Percentiles rank a stretch among this genome's conserved stretches.
phyloP scores from a whole-genome alignment of 2,888 invertebrate species.

The Cabera pusaria region DNA sequence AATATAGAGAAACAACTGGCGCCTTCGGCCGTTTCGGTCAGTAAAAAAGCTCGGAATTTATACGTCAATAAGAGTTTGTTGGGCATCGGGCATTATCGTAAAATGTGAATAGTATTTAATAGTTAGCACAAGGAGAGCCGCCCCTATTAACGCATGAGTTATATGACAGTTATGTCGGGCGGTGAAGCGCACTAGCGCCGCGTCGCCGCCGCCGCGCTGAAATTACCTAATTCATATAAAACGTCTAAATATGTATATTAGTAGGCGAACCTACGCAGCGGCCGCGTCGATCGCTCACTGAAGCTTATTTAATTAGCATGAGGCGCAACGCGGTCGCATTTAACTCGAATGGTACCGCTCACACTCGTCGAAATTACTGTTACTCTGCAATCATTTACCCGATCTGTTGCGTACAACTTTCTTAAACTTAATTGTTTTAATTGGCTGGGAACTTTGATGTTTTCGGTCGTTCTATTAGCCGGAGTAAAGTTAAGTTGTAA shows the following conservation, averaged over 20 bases:
- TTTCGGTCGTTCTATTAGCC: slow-evolving; percentile 14
- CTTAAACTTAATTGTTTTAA: slow-evolving; percentile 32
- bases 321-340: slow-evolving; percentile 1
- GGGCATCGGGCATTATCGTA: slow-evolving; percentile 75
- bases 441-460: slow-evolving; percentile 28
- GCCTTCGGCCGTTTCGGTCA: slow-evolving; percentile 65
- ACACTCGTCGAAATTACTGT: not conserved
- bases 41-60: slow-evolving; percentile 68
- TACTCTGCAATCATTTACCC: slow-evolving; percentile 22
- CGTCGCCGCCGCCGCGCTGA: slow-evolving; percentile 9
- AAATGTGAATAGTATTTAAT: slow-evolving; percentile 77
- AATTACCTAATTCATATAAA: slow-evolving; percentile 17
- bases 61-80: slow-evolving; percentile 76
- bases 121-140: slow-evolving; percentile 75
- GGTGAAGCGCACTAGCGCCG: slow-evolving; percentile 20
- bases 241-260: slow-evolving; percentile 33
- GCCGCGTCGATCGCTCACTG: slow-evolving; percentile 10
- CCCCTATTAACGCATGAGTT: slow-evolving; percentile 75
- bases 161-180: slow-evolving; percentile 68
- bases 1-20: slow-evolving; percentile 75
- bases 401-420: slow-evolving; percentile 23
- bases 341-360: not conserved
- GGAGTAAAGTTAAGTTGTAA: slow-evolving; percentile 1
- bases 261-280: too few species aligned
- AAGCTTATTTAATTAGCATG: slow-evolving; percentile 22